Evolutionary conservation across 2,113 vertebrate genomes (phyloP).

Genomic region (Oreocharis arfaki): DNA sequence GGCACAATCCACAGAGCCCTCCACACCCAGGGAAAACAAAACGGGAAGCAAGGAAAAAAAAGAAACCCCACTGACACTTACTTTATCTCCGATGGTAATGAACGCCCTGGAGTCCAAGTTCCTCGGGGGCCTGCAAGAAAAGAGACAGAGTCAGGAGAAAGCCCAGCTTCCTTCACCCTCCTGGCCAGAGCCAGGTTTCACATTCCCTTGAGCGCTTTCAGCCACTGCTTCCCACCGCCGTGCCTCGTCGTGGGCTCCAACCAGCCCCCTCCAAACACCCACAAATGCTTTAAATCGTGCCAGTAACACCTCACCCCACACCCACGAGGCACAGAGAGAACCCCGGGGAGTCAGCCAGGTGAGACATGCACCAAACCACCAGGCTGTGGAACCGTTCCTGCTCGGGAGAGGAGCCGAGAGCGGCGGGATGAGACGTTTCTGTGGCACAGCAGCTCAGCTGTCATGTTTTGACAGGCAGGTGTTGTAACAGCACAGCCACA

Average conservation of each 20-base stretch:
- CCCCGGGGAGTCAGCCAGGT: not conserved
- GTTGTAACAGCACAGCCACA: constrained; percentile 23
- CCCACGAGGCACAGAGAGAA: not conserved
- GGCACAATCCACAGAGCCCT: not conserved
- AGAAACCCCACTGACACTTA: not conserved
- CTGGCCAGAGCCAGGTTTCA: not conserved
- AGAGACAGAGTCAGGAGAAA: not conserved
- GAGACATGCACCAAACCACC: not conserved
- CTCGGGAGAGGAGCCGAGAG: not conserved
- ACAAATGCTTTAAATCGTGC: not conserved
- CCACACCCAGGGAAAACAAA: not conserved
- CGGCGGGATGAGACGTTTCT: not conserved
- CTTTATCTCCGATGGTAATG: constrained; percentile 81
- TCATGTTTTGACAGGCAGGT: constrained; percentile 52
- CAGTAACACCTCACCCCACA: not conserved
- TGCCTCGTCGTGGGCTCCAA: not conserved
- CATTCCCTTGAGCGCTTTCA: not conserved
- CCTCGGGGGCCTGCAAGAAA: constrained; percentile 68
- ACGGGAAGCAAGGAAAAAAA: not conserved
- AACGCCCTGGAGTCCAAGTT: constrained; percentile 80
- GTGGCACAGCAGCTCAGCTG: not conserved
- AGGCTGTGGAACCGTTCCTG: not conserved
- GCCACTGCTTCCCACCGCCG: not conserved
- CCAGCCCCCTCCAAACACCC: not conserved
- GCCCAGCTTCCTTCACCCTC: not conserved